Evolutionary conservation across 1,140 invertebrate species (phyloP), one percentile per base, ranked within the genome.

Genomic region (Whitmania pigra): DNA sequence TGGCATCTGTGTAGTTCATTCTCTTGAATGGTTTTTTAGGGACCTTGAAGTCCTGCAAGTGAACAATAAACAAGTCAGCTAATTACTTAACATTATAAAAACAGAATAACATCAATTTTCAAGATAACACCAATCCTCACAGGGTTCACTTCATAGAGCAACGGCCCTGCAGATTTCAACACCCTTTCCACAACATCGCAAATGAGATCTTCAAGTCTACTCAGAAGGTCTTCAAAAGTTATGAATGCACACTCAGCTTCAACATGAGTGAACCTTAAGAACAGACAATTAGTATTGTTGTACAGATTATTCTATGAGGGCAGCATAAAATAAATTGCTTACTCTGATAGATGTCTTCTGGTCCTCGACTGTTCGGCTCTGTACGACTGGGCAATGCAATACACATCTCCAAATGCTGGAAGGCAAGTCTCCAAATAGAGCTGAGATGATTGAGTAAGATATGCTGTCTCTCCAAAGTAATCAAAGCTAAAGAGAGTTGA

Each of bases 171-270:
- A 5, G 91, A 91, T 67, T 89, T 88, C 20, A 99, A 78, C 3
- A 97, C 89, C 49, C 94, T 85, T 66, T 97, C 91, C 0, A 95
- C 92, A 0, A 97, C 93, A 83, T 99, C 95, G 80, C 92, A 94
- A 72, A 99, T 88, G 68, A 99, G 82, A 84, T 97, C 92, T 84
- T 99, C 96, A 25, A 99, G 83, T 67, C 89, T 75, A 77, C 94
- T 85, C 71, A 99, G 83, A 5, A 99, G 78, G 72, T 97, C 91
- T 20, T 97, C 88, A 79, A 97, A 99, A 0, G 87, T 86, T 67
- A 99, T 92, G 78, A 99, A 99, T 0, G 94, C 88, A 80, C 91
- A 95, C 83, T 99, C 97, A 0, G 88, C 96, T 84, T 99, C 97
- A 27, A 99, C 86, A 80, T 99, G 97, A 29, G 91, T 91, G 81